Percentiles rank a stretch among this genome's conserved stretches.
Conservation (phyloP, 1,140 invertebrate genomes). For the Penaeus vannamei region DNA sequence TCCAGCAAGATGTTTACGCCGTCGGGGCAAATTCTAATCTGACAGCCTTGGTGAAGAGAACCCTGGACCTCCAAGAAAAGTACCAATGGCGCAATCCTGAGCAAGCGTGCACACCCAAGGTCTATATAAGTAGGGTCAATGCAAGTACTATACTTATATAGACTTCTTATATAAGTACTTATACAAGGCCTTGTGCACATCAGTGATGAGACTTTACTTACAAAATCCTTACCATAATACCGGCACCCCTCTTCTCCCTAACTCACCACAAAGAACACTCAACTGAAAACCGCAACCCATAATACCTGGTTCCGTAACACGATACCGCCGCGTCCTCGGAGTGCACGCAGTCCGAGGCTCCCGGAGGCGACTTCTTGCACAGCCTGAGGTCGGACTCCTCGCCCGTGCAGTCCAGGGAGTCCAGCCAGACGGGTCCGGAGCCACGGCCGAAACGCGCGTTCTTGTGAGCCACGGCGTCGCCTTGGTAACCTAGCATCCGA, state of each 20-base stretch:
- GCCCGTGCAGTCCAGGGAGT: conserved; percentile 80
- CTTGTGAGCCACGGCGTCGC: conserved; percentile 72
- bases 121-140: no score
- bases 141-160: no score
- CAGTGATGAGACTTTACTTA: no score
- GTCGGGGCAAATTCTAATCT: no score
- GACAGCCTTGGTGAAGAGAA: no score
- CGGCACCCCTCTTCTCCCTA: background rate
- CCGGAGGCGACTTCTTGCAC: conserved; percentile 72
- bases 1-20: no score
- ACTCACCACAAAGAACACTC: background rate
- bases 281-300: no score
- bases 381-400: conserved; percentile 78
- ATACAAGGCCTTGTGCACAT: no score
- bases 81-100: no score
- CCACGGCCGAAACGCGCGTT: conserved; percentile 72
- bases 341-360: conserved; percentile 44
- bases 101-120: no score
- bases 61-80: no score
- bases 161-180: no score
- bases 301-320: conserved; percentile 37
- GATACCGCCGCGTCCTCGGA: conserved; percentile 51
- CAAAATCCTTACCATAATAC: background rate
- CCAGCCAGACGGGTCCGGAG: conserved; percentile 82
- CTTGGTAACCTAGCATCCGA: conserved; percentile 77